Conservation (phyloP, 2,888 invertebrate genomes). For the Leptopilina drosophilae region DNA sequence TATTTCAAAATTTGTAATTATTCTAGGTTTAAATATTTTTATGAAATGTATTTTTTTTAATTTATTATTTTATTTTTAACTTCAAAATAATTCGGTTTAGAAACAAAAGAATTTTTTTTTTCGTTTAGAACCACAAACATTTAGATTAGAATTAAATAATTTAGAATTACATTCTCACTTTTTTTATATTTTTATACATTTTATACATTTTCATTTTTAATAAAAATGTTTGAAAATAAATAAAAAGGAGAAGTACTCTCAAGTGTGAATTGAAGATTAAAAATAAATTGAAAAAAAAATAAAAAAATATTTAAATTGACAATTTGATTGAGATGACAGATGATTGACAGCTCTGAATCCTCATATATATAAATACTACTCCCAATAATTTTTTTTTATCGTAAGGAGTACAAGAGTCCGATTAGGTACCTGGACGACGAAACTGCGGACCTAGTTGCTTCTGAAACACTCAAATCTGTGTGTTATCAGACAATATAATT, state of each 20-base stretch:
- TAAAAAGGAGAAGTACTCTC: conserved; percentile 39
- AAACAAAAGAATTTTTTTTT: conserved; percentile 46
- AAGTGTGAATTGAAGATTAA: conserved; percentile 12
- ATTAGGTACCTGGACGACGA: conserved; percentile 40
- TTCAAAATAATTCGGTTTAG: neutral
- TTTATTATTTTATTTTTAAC: too few relatives aligned
- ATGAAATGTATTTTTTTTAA: too few relatives aligned
- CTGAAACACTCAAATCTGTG: conserved; percentile 64
- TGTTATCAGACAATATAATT: conserved; percentile 29
- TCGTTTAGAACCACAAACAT: too few relatives aligned
- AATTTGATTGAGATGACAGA: conserved; percentile 32
- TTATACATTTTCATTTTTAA: too few relatives aligned
- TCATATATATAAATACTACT: conserved; percentile 12
- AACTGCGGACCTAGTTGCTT: conserved; percentile 50
- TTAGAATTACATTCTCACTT: too few relatives aligned
- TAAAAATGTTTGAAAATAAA: too few relatives aligned
- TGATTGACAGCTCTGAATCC: conserved; percentile 34
- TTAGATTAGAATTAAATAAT: too few relatives aligned
- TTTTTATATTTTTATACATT: too few relatives aligned
- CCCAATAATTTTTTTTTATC: conserved; percentile 44
- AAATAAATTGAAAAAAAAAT: conserved; percentile 41
- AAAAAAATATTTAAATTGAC: conserved; percentile 31
- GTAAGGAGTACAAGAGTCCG: conserved; percentile 49
- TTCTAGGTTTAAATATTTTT: too few relatives aligned
- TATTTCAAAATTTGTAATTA: too few relatives aligned